These are phyloP conservation scores for Brachirus orientalis DNA, from an alignment of 2,113 vertebrate genomes.

Conservation along the genomic window DNA sequence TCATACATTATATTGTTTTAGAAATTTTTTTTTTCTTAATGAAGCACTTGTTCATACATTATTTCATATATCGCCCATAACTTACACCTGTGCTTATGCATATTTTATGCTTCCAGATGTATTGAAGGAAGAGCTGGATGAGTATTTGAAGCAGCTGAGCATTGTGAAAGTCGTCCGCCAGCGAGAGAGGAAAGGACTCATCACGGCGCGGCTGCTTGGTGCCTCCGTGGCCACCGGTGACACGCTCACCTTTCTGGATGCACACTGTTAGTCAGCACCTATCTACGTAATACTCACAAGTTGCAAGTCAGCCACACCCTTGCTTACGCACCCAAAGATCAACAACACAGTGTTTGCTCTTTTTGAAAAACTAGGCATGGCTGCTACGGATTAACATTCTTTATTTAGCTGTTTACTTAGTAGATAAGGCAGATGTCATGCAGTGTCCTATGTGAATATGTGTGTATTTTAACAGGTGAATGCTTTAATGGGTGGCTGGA, in stretches of 20 bases:
- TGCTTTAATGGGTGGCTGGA: slow-evolving; percentile 98
- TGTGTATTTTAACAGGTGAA: slow-evolving; percentile 83
- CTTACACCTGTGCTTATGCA: not conserved
- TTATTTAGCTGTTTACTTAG: not conserved
- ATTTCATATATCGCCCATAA: not conserved
- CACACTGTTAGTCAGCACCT: slow-evolving; percentile 90
- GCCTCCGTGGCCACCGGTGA: slow-evolving; percentile 92
- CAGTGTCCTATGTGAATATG: not conserved
- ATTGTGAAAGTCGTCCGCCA: slow-evolving; percentile 94
- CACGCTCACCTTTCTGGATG: slow-evolving; percentile 95
- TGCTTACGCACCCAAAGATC: not conserved
- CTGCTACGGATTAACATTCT: not conserved
- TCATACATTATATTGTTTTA: not conserved
- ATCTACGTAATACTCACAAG: not conserved
- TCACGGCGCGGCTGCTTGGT: slow-evolving; percentile 93
- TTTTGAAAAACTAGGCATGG: not conserved
- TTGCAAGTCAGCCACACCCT: slow-evolving; percentile 6
- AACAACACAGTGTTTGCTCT: not conserved
- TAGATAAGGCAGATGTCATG: not conserved
- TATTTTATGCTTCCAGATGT: slow-evolving; percentile 80
- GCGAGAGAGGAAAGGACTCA: slow-evolving; percentile 93
- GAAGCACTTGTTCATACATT: not conserved
- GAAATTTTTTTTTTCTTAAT: not conserved
- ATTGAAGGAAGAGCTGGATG: slow-evolving; percentile 89
- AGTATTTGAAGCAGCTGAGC: slow-evolving; percentile 89